Percentiles rank a stretch among this genome's conserved stretches.
Conservation (phyloP, 2,797 vertebrate species). For the Astyanax mexicanus region DNA sequence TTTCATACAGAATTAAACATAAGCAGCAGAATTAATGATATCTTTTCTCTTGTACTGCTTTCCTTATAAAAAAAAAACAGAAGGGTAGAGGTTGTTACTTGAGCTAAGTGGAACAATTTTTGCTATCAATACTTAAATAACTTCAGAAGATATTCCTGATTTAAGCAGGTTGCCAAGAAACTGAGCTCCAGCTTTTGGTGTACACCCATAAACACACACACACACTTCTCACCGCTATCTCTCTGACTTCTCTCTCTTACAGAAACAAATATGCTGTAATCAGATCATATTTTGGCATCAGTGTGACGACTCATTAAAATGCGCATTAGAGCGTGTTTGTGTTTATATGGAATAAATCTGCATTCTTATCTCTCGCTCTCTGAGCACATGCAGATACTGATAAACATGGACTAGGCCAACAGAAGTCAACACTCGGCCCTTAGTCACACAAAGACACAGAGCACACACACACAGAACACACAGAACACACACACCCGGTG, state of each 20-base stretch:
- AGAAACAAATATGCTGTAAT: conserved; percentile 12
- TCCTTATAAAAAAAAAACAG: too few species aligned
- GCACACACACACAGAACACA: conserved; percentile 18
- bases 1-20: too few species aligned
- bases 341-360: conserved; percentile 37
- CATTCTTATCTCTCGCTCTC: conserved; percentile 27
- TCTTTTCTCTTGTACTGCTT: too few species aligned
- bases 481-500: conserved; percentile 11
- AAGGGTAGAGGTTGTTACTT: too few species aligned
- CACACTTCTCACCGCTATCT: background rate
- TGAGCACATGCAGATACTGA: conserved; percentile 24
- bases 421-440: conserved; percentile 14
- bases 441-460: conserved; percentile 17
- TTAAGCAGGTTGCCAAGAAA: too few species aligned
- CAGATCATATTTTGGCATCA: conserved; percentile 22
- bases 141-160: too few species aligned
- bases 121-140: too few species aligned
- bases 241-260: background rate
- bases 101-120: too few species aligned
- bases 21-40: too few species aligned
- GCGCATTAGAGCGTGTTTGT: conserved; percentile 5
- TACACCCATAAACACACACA: background rate
- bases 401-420: conserved; percentile 16
- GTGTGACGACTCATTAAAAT: conserved; percentile 29
- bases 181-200: too few species aligned